phyloP scores from a whole-genome alignment of 92 coral and sea anemone genomes.

The Epizoanthus stellaris region DNA sequence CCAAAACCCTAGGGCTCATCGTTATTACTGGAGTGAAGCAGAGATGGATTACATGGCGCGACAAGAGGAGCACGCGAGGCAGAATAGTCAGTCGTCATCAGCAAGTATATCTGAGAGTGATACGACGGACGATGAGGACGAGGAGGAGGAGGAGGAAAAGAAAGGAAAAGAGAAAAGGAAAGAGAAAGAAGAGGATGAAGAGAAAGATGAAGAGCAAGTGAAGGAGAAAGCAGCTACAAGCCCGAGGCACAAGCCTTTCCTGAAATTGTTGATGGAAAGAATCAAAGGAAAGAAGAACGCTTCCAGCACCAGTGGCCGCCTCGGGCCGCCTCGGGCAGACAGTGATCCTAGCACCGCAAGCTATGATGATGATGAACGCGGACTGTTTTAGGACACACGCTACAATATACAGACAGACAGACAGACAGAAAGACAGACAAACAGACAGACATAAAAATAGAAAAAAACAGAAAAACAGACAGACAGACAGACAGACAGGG shows the following conservation, averaged over 20 bases:
- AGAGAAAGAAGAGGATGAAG: background rate
- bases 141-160: background rate
- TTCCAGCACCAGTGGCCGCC: too few species aligned
- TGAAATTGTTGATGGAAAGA: conserved; percentile 9
- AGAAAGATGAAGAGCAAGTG: background rate
- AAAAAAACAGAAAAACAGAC: too few species aligned
- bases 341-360: background rate
- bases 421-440: too few species aligned
- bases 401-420: background rate
- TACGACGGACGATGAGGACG: background rate
- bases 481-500: too few species aligned
- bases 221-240: background rate
- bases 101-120: background rate
- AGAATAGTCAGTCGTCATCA: background rate
- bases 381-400: background rate
- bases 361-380: background rate
- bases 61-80: background rate
- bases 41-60: background rate
- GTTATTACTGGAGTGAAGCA: background rate
- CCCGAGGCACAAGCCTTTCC: background rate
- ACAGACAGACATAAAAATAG: too few species aligned
- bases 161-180: background rate
- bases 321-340: too few species aligned
- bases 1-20: background rate
- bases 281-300: background rate